phyloP scores from a whole-genome alignment of 2,888 invertebrate genomes.

The Perdita meconis region DNA sequence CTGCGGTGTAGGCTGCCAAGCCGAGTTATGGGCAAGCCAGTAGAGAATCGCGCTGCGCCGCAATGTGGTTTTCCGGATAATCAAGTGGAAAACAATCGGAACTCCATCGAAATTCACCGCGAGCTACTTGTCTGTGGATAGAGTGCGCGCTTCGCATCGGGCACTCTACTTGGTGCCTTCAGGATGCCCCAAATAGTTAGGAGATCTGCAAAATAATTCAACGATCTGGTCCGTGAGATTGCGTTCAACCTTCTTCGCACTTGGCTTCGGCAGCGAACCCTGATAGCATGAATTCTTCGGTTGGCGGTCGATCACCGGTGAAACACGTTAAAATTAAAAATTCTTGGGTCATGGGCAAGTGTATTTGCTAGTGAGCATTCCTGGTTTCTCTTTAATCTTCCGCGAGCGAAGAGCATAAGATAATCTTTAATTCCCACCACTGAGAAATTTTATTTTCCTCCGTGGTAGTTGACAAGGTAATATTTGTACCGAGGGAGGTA shows the following conservation, averaged over 20 bases:
- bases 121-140: conserved; percentile 67
- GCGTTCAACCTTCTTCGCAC: conserved; percentile 68
- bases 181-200: conserved; percentile 74
- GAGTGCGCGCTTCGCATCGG: conserved; percentile 32
- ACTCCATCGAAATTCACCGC: conserved; percentile 72
- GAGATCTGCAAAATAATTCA: conserved; percentile 72
- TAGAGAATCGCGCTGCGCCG: conserved; percentile 65
- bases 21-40: conserved; percentile 67
- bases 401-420: conserved; percentile 9
- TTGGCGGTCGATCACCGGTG: neutral
- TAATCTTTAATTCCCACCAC: conserved; percentile 24
- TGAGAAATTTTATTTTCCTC: conserved; percentile 28
- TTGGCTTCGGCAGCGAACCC: conserved; percentile 28
- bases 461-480: conserved; percentile 21
- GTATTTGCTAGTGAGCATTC: neutral
- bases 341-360: neutral
- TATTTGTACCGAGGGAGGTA: conserved; percentile 38
- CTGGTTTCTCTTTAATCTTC: neutral
- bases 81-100: conserved; percentile 77
- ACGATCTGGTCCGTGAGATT: conserved; percentile 26
- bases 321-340: neutral
- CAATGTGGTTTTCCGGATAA: conserved; percentile 77
- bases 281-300: conserved; percentile 25
- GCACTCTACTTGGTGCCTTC: conserved; percentile 21
- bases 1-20: conserved; percentile 50